These are phyloP conservation scores for Pristionchus exspectatus DNA, from an alignment of 2,888 invertebrate species.

Conservation along the genomic window DNA sequence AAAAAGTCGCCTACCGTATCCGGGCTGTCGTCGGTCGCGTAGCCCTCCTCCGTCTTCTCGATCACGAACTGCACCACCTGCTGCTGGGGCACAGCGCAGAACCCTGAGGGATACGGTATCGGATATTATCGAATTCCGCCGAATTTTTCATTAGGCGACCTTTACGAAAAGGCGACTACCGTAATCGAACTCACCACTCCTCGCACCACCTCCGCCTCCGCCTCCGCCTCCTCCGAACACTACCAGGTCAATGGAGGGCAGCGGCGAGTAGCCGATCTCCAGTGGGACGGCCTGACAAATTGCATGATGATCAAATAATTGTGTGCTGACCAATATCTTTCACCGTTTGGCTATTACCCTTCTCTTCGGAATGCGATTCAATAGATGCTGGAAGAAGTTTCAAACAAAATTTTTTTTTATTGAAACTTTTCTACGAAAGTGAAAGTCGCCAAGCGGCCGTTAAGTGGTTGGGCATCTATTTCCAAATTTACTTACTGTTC, in stretches of 20 bases:
- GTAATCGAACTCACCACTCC: neutral
- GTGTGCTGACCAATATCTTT: too few relatives aligned
- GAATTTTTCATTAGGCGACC: neutral
- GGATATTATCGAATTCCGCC: neutral
- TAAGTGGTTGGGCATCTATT: too few relatives aligned
- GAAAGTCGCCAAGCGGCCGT: too few relatives aligned
- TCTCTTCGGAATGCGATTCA: too few relatives aligned
- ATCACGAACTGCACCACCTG: neutral
- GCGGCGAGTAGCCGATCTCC: neutral
- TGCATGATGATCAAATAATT: neutral
- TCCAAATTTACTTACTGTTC: too few relatives aligned
- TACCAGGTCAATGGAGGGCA: conserved; percentile 52
- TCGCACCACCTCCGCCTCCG: neutral
- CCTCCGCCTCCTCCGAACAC: conserved; percentile 42
- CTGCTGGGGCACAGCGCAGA: neutral
- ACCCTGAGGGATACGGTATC: conserved; percentile 13
- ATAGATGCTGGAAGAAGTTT: too few relatives aligned
- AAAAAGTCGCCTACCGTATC: conserved; percentile 20
- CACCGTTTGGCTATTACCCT: too few relatives aligned
- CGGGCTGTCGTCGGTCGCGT: conserved; percentile 24
- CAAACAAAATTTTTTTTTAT: too few relatives aligned
- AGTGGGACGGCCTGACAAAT: neutral
- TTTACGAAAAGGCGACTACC: neutral
- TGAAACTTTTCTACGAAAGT: too few relatives aligned
- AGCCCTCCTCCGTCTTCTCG: conserved; percentile 45